Evolutionary conservation across 2,113 vertebrate genomes (phyloP), one percentile per base, ranked within the genome.

Genomic region (Odontophorus gujanensis): DNA sequence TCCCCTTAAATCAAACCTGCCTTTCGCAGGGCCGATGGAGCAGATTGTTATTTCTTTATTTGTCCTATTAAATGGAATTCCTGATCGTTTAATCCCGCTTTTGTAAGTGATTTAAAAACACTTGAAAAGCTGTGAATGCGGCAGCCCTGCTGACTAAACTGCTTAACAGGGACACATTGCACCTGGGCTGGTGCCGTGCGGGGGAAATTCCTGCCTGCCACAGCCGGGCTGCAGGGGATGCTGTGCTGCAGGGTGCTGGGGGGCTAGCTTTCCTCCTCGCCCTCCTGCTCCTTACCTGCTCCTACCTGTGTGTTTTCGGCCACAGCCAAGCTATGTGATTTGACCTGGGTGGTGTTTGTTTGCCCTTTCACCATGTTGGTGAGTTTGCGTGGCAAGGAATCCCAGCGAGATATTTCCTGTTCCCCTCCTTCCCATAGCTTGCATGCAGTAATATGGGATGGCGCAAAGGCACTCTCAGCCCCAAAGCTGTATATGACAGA

Each of bases 21-120:
- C 96, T 98, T 90, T 97, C 65, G 62, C 96, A 68, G 96, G 93
- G 95, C 98, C 97, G 98, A 98, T 98, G 96, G 97, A 97, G 97
- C 97, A 97, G 97, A 98, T 98, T 98, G 98, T 98, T 98, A 98
- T 98, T 98, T 98, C 98, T 98, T 98, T 98, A 98, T 98, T 98
- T 98, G 98, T 98, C 97, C 97, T 98, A 98, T 98, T 98, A 98
- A 98, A 98, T 98, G 97, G 98, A 97, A 98, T 98, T 98, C 97
- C 97, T 98, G 97, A 97, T 98, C 96, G 78, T 98, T 98, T 98
- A 98, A 98, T 98, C 98, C 98, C 95, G 97, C 98, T 97, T 98
- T 98, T 98, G 98, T 98, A 98, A 98, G 98, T 98, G 98, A 98
- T 98, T 98, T 98, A 97, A 97, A 98, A 98, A 98, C 97, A 98